These are phyloP conservation scores for Typhlichthys eigenmanni DNA, from an alignment of 2,797 vertebrate species.

Conservation along the genomic window DNA sequence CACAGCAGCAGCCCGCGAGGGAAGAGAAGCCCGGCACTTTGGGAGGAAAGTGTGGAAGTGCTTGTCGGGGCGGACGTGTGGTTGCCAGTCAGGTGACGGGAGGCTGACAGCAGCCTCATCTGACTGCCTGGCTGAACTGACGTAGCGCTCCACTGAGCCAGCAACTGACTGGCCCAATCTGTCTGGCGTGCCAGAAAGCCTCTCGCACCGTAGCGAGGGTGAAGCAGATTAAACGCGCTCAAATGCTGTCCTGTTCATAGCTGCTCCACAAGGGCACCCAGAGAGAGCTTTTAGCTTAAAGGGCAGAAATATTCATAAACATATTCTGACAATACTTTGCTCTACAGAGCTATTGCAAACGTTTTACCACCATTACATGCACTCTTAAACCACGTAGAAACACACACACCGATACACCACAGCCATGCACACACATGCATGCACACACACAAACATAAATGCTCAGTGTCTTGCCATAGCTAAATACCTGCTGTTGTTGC, in stretches of 20 bases:
- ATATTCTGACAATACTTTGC: not conserved
- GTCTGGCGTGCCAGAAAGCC: slow-evolving; percentile 14
- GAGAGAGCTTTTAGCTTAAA: slow-evolving; percentile 3
- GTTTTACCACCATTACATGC: too few relatives aligned
- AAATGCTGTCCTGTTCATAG: slow-evolving; percentile 21
- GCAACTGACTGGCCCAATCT: slow-evolving; percentile 41
- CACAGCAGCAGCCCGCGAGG: slow-evolving; percentile 12
- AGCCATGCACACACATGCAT: slow-evolving; percentile 1
- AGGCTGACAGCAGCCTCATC: slow-evolving; percentile 55
- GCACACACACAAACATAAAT: slow-evolving; percentile 9
- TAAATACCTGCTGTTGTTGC: slow-evolving; percentile 68
- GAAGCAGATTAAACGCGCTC: slow-evolving; percentile 22
- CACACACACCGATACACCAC: not conserved
- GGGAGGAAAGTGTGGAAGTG: slow-evolving; percentile 41
- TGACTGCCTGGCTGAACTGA: slow-evolving; percentile 55
- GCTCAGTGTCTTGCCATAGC: slow-evolving; percentile 38
- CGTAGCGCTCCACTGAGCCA: slow-evolving; percentile 52
- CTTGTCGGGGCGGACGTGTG: slow-evolving; percentile 46
- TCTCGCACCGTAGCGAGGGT: slow-evolving; percentile 14
- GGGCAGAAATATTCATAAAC: not conserved
- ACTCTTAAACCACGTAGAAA: slow-evolving; percentile 8
- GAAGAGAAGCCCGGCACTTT: not conserved
- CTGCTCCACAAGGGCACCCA: slow-evolving; percentile 21
- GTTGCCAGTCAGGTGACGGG: slow-evolving; percentile 49
- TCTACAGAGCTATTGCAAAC: not conserved